Conservation (phyloP, 2,113 vertebrate genomes). For the Mormyrus iriodes region DNA sequence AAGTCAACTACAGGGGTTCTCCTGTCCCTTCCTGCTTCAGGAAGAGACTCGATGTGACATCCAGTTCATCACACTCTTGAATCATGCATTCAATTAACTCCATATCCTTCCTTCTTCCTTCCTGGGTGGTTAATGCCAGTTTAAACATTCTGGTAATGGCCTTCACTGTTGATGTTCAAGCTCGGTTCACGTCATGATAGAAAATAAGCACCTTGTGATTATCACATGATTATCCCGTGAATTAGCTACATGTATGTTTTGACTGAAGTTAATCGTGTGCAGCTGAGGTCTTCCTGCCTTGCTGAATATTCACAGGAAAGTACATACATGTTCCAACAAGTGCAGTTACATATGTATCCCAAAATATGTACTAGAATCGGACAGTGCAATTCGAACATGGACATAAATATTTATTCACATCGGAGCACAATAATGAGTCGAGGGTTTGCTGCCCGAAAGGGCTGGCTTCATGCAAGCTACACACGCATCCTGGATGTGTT, state of each 20-base stretch:
- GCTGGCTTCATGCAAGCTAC: not conserved
- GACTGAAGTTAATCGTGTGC: not conserved
- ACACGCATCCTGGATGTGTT: not conserved
- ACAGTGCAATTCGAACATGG: not conserved
- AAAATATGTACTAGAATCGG: not conserved
- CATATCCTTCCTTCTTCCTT: not conserved
- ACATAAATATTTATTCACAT: constrained; percentile 12
- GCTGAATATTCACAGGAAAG: not conserved
- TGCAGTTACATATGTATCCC: not conserved
- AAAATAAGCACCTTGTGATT: not conserved
- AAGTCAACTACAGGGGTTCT: not conserved
- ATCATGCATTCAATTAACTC: not conserved
- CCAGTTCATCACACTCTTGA: not conserved
- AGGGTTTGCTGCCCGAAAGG: not conserved
- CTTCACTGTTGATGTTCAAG: not conserved
- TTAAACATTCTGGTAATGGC: not conserved
- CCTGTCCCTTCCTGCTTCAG: not conserved
- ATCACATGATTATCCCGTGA: not conserved
- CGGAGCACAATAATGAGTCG: not conserved
- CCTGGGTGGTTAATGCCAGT: not conserved
- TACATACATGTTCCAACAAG: not conserved
- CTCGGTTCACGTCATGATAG: not conserved
- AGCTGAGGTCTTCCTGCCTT: not conserved
- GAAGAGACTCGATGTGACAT: not conserved
- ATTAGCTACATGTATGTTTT: not conserved